A percentile compares a stretch with the other conserved stretches of the same genome.
phyloP scores from a whole-genome alignment of 1,140 invertebrate genomes.

The Cydia fagiglandana region DNA sequence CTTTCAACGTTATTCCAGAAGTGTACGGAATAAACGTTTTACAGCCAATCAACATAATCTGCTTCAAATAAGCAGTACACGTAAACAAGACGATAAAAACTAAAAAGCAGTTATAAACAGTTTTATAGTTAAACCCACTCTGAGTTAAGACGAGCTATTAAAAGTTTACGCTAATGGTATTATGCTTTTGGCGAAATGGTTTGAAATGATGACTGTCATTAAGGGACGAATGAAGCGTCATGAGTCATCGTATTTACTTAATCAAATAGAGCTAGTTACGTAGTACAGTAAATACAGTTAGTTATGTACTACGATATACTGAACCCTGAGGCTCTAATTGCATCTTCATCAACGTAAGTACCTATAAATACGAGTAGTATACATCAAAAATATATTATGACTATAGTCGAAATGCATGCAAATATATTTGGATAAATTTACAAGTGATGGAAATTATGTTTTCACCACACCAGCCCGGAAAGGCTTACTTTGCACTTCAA shows the following conservation, averaged over 20 bases:
- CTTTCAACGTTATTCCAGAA: not conserved
- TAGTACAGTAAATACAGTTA: no score
- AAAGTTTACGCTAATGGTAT: constrained; percentile 47
- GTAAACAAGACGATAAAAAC: constrained; percentile 36
- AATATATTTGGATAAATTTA: no score
- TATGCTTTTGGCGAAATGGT: constrained; percentile 14
- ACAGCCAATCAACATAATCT: constrained; percentile 26
- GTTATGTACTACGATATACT: no score
- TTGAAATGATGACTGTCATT: constrained; percentile 15
- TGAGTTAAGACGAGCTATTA: constrained; percentile 38
- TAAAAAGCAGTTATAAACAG: constrained; percentile 39
- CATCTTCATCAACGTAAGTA: no score
- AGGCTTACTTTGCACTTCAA: no score
- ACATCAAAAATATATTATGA: no score
- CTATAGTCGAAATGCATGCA: no score
- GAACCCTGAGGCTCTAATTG: no score
- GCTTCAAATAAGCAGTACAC: constrained; percentile 24
- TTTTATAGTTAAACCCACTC: constrained; percentile 48
- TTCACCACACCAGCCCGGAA: no score
- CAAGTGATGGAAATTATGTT: no score
- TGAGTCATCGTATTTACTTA: not conserved
- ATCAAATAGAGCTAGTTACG: not conserved
- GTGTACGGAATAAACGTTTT: constrained; percentile 22
- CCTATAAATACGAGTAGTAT: no score
- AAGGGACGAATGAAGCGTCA: constrained; percentile 9